Evolutionary conservation across 2,113 vertebrate species (phyloP), one percentile per base, ranked within the genome.

Genomic region (Crypturellus undulatus): DNA sequence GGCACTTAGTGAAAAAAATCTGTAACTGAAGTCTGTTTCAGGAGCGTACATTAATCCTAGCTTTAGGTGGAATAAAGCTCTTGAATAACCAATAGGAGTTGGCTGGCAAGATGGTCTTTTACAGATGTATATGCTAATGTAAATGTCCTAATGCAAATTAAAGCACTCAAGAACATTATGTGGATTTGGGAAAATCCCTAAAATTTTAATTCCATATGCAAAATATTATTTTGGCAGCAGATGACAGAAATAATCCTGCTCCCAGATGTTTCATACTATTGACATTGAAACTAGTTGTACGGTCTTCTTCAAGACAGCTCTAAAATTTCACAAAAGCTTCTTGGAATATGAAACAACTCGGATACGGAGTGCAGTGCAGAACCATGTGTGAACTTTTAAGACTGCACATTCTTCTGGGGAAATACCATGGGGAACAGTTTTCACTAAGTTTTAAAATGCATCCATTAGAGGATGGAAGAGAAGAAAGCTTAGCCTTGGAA

Each of bases 161-260:
- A 93, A 94, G 79, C 54, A 68, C 72, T 72, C 47, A 69, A 86
- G 89, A 94, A 93, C 89, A 58, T 93, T 90, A 80, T 77, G 72
- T 92, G 92, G 96, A 96, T 96, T 94, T 86, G 84, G 94, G 77
- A 94, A 96, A 97, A 95, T 93, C 93, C 91, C 70, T 54, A 67
- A 86, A 93, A 91, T 83, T 94, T 91, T 96, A 96, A 97, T 95
- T 95, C 94, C 84, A 80, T 95, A 96, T 96, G 95, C 85, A 96
- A 96, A 96, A 95, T 96, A 78, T 76, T 84, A 95, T 92, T 94
- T 94, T 95, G 89, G 90, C 93, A 93, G 90, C 79, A 90, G 84
- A 95, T 95, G 92, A 93, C 92, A 91, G 88, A 92, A 94, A 62
- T 96, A 96, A 97, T 95, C 95, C 93, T 71, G 65, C 76, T 95